These are phyloP conservation scores for Nymphicus hollandicus DNA, from an alignment of 2,113 vertebrate species.

Conservation along the genomic window DNA sequence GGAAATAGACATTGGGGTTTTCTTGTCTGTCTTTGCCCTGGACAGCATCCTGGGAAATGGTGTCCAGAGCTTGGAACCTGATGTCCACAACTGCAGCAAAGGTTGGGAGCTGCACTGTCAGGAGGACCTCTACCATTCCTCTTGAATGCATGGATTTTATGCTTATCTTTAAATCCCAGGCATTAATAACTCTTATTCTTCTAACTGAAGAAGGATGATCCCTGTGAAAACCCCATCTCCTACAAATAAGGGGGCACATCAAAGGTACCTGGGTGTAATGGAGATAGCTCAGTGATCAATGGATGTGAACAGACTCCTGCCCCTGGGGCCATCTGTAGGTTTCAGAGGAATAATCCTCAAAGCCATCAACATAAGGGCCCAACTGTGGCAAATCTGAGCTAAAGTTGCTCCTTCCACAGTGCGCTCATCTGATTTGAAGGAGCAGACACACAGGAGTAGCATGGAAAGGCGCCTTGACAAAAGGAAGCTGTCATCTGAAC, in stretches of 20 bases:
- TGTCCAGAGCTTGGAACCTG: not conserved
- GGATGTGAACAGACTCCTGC: not conserved
- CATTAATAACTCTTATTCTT: not conserved
- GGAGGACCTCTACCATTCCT: not conserved
- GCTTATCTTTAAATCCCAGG: not conserved
- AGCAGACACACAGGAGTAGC: not conserved
- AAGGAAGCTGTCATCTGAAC: not conserved
- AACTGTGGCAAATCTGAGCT: not conserved
- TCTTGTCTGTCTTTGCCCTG: not conserved
- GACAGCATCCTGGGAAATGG: not conserved
- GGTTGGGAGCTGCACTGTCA: not conserved
- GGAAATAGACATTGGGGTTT: not conserved
- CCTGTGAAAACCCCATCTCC: not conserved
- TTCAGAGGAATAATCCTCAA: not conserved
- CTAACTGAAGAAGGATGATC: not conserved
- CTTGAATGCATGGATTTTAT: not conserved
- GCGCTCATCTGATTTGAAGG: fast-evolving
- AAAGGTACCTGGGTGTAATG: not conserved
- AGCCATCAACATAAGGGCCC: fast-evolving
- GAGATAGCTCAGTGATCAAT: not conserved
- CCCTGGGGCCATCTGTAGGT: fast-evolving
- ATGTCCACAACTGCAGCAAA: not conserved
- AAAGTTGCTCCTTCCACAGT: not conserved
- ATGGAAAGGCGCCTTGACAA: fast-evolving
- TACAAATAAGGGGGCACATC: no score